Conservation (phyloP, 2,113 vertebrate species). For the Stigmatopora nigra region DNA sequence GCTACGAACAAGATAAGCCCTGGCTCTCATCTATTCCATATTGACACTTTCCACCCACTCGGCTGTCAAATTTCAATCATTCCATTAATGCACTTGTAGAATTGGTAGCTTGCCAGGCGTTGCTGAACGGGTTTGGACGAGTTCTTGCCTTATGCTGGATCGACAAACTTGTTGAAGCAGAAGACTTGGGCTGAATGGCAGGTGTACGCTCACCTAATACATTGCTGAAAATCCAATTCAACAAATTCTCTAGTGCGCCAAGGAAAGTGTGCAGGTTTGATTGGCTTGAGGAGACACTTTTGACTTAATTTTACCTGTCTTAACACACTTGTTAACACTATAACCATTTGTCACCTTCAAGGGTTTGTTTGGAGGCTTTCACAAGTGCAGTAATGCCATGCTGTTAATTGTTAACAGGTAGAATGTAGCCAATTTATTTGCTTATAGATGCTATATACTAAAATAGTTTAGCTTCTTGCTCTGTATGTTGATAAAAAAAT, state of each 20-base stretch:
- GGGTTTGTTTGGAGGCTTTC: slow-evolving; percentile 3
- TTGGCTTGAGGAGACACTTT: slow-evolving; percentile 31
- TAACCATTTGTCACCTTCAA: slow-evolving; percentile 16
- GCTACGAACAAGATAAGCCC: neutral
- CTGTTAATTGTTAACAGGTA: slow-evolving; percentile 29
- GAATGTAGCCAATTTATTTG: neutral
- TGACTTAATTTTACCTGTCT: slow-evolving; percentile 21
- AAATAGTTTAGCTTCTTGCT: no score
- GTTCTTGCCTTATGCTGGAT: slow-evolving; percentile 23
- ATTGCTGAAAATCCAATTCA: slow-evolving; percentile 2
- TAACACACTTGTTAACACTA: slow-evolving; percentile 17
- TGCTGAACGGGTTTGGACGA: slow-evolving; percentile 52
- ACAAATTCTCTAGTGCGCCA: slow-evolving; percentile 6
- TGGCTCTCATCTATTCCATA: neutral
- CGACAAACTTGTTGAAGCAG: slow-evolving; percentile 39
- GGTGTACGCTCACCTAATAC: slow-evolving; percentile 32
- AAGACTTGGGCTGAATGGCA: slow-evolving; percentile 35
- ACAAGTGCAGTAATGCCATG: neutral
- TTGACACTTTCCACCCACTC: neutral
- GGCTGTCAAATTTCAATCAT: slow-evolving; percentile 16
- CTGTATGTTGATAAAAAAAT: no score
- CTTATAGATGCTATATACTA: neutral
- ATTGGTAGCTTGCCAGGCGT: slow-evolving; percentile 30
- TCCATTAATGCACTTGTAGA: slow-evolving; percentile 19
- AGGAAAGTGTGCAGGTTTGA: slow-evolving; percentile 8